Conservation (phyloP, 2,797 vertebrate species). For the Scolopax bukidnonensis region DNA sequence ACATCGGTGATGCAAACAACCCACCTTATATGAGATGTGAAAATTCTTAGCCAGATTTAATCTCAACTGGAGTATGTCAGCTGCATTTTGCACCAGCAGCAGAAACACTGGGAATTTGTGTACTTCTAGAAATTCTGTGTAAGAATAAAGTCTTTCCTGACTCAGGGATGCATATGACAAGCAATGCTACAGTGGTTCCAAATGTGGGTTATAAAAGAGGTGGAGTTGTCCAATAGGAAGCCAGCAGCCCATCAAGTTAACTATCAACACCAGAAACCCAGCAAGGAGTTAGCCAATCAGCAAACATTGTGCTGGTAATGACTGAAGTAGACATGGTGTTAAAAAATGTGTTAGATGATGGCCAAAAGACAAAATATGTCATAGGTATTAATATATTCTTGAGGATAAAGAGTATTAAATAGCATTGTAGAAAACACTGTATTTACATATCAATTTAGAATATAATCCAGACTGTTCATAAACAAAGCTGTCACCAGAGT, state of each 20-base stretch:
- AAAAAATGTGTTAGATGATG: not conserved
- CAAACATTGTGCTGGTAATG: not conserved
- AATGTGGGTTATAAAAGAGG: not conserved
- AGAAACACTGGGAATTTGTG: not conserved
- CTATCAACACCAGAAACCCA: not conserved
- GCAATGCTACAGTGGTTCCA: not conserved
- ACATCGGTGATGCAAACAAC: not conserved
- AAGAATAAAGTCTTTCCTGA: not conserved
- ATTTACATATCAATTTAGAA: not conserved
- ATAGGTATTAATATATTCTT: not conserved
- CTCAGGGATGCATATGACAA: not conserved
- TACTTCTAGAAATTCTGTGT: not conserved
- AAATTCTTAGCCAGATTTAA: not conserved
- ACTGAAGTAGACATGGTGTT: not conserved
- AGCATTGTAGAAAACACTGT: not conserved
- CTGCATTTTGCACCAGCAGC: not conserved
- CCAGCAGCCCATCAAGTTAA: not conserved
- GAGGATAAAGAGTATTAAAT: not conserved
- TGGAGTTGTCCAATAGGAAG: not conserved
- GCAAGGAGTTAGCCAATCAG: not conserved
- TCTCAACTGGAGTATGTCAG: not conserved
- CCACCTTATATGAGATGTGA: not conserved
- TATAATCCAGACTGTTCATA: not conserved
- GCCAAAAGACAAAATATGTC: not conserved
- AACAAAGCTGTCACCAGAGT: not conserved